Evolutionary conservation across 2,797 vertebrate species (phyloP), one percentile per base, ranked within the genome.

Genomic region (Typhlichthys eigenmanni): DNA sequence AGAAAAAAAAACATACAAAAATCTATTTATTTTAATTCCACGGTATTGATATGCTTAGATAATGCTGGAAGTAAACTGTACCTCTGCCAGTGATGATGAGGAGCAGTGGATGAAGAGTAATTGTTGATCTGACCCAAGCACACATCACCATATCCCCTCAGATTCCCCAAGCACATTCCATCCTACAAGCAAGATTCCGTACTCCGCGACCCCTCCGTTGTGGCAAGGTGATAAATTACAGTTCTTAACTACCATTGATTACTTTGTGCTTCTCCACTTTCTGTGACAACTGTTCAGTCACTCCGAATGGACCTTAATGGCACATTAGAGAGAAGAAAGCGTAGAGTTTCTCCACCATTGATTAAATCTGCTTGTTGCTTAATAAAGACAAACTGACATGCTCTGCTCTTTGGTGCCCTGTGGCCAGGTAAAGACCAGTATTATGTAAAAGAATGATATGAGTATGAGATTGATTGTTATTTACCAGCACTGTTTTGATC

Each of bases 211-310:
- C 91, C 92, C 94, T 93, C 85, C 72, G 93, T 91, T 91, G 93
- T 95, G 95, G 95, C 95, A 98, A 93, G 83, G 94, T 98, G 97
- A 98, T 98, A 95, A 98, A 99, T 98, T 96, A 96, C 94, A 89
- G 91, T 93, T 96, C 93, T 96, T 96, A 94, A 92, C 93, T 93
- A 94, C 92, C 98, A 99, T 96, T 95, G 96, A 99, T 99, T 95
- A 94, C 93, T 94, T 89, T 85, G 89, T 93, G 95, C 92, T 98
- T 93, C 92, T 94, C 92, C 92, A 93, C 94, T 94, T 94, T 94
- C 85, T 86, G 92, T 82, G 86, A 96, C 94, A 95, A 94, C 92
- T 93, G 93, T 94, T 94, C 94, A 95, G 95, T 94, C 95, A 95
- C 93, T 95, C 91, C 84, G 93, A 94, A 97, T 92, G 88, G 90